Percentiles rank a stretch among this genome's conserved stretches.
phyloP scores from a whole-genome alignment of 2,113 vertebrate genomes.

The Pygoscelis antarcticus region DNA sequence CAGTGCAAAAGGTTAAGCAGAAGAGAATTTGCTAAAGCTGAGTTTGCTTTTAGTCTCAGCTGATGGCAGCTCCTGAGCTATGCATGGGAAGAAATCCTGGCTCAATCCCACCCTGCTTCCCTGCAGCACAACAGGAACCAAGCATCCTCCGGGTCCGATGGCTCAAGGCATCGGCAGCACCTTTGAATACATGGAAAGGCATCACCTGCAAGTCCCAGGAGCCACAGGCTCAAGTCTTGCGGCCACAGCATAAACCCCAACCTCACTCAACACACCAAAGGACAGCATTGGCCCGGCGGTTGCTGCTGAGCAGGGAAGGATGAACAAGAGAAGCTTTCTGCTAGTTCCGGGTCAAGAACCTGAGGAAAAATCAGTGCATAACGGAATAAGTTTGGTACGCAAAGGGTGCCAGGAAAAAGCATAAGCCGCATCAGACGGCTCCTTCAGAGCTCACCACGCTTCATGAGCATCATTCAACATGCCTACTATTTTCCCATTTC shows the following conservation, averaged over 20 bases:
- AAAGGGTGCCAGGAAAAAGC: not conserved
- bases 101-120: not conserved
- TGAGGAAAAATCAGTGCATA: not conserved
- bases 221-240: not conserved
- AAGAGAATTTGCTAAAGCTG: not conserved
- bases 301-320: not conserved
- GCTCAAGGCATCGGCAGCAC: not conserved
- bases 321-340: not conserved
- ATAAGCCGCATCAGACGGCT: not conserved
- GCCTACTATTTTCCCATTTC: not conserved
- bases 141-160: not conserved
- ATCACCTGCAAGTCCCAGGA: not conserved
- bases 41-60: slow-evolving; percentile 3
- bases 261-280: not conserved
- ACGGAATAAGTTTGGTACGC: fast-evolving
- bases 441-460: not conserved
- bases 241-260: not conserved
- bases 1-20: slow-evolving; percentile 44
- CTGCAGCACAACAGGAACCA: not conserved
- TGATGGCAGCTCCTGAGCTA: not conserved
- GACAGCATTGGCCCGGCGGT: fast-evolving
- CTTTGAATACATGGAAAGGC: not conserved
- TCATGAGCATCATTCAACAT: not conserved
- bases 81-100: not conserved
- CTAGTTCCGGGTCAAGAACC: not conserved